Percentiles rank a stretch among this genome's conserved stretches.
These are phyloP conservation scores for Teleopsis dalmanni DNA, from an alignment of 1,140 invertebrate genomes.

Conservation along the genomic window DNA sequence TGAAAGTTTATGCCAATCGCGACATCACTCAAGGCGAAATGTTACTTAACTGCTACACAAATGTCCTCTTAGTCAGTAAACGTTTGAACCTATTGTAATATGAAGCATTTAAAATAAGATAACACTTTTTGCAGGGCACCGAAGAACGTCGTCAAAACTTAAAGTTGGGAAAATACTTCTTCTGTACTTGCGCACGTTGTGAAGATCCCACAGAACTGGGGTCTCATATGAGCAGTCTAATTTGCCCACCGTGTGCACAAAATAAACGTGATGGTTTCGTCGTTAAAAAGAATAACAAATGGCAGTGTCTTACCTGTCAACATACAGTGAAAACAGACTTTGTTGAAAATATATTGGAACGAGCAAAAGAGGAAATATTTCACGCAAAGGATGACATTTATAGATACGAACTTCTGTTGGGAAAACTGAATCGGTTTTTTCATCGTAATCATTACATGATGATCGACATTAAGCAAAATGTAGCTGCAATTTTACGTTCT, in stretches of 20 bases:
- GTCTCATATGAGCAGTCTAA: conserved; percentile 59
- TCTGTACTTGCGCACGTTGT: conserved; percentile 59
- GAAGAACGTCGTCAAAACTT: conserved; percentile 57
- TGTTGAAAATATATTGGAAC: conserved; percentile 29
- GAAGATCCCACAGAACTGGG: conserved; percentile 59
- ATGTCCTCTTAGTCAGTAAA: conserved; percentile 55
- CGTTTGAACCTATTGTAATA: too few species aligned
- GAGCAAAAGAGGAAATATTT: conserved; percentile 45
- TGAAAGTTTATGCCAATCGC: conserved; percentile 55
- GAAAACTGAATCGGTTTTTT: conserved; percentile 50
- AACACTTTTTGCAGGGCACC: conserved; percentile 54
- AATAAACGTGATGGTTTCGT: conserved; percentile 17
- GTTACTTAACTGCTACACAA: conserved; percentile 69
- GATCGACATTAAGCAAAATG: conserved; percentile 58
- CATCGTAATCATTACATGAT: conserved; percentile 59
- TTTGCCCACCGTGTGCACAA: conserved; percentile 49
- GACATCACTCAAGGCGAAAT: conserved; percentile 54
- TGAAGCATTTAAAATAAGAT: too few species aligned
- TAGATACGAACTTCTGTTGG: conserved; percentile 52
- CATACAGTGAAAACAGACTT: conserved; percentile 24
- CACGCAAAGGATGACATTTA: conserved; percentile 40
- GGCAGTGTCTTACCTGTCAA: conserved; percentile 28
- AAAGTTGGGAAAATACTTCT: conserved; percentile 62
- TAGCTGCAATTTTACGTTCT: conserved; percentile 53
- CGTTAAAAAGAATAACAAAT: conserved; percentile 19